Evolutionary conservation across 1,140 invertebrate genomes (phyloP).

Genomic region (Lepidurus couesii): DNA sequence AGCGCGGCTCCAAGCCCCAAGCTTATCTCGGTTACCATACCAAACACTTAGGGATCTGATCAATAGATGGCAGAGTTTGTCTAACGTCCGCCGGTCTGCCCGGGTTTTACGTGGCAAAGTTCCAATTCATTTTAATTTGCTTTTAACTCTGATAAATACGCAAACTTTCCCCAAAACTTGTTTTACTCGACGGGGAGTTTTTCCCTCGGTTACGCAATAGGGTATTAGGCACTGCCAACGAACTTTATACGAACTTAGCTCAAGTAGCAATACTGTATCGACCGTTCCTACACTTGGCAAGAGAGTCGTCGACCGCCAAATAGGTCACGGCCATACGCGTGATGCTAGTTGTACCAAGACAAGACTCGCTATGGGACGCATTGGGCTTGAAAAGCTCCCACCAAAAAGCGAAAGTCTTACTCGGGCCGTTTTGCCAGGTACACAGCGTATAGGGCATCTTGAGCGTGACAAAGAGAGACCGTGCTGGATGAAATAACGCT

Average conservation of each 20-base stretch:
- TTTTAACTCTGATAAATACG: too few relatives aligned
- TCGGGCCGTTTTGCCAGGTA: neutral
- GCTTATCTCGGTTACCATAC: too few relatives aligned
- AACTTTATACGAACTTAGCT: neutral
- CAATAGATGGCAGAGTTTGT: neutral
- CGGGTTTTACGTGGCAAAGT: too few relatives aligned
- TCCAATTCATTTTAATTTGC: too few relatives aligned
- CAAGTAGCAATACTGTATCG: neutral
- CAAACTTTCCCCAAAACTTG: too few relatives aligned
- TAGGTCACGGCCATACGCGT: constrained; percentile 29
- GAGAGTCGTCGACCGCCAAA: constrained; percentile 31
- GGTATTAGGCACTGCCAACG: too few relatives aligned
- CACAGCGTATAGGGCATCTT: neutral
- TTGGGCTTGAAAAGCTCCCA: neutral
- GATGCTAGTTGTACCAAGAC: neutral
- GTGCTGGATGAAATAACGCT: neutral
- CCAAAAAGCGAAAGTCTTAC: constrained; percentile 7
- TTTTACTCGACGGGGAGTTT: neutral
- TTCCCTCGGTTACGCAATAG: neutral
- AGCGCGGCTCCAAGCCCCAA: too few relatives aligned
- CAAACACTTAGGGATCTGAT: neutral
- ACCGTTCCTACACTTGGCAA: neutral
- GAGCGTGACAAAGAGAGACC: neutral
- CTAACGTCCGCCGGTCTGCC: neutral
- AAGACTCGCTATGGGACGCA: neutral